Evolutionary conservation across 2,797 vertebrate species (phyloP).

Genomic region (Acomys russatus): DNA sequence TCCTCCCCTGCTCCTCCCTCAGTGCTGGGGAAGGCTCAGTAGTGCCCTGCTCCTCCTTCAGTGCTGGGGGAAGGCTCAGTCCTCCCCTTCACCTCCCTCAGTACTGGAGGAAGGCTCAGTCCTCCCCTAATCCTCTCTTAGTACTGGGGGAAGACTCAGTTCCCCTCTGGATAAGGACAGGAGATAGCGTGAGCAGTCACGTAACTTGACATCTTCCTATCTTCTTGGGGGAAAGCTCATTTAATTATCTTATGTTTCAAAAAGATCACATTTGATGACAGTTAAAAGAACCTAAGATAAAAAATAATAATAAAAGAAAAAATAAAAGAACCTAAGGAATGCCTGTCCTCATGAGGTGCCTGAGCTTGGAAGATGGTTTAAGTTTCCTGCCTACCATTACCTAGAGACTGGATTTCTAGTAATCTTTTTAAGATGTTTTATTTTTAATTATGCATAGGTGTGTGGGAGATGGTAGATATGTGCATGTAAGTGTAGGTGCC

Average conservation of each 20-base stretch:
- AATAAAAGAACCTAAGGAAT: constrained; percentile 12
- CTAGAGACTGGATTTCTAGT: neutral
- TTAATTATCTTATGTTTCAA: neutral
- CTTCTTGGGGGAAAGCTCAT: neutral
- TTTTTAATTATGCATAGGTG: neutral
- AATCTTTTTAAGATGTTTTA: neutral
- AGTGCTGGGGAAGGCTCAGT: constrained; percentile 17
- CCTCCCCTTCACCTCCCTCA: neutral
- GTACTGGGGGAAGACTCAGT: constrained; percentile 8
- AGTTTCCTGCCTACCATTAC: neutral
- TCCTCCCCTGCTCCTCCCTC: neutral
- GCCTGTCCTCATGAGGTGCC: neutral
- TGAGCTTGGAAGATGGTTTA: neutral
- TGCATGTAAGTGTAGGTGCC: neutral
- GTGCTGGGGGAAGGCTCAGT: constrained; percentile 44
- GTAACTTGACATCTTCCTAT: neutral
- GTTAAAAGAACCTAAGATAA: neutral
- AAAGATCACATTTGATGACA: constrained; percentile 27
- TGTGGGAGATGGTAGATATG: neutral
- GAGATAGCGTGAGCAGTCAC: neutral
- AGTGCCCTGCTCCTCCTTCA: neutral
- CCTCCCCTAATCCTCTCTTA: neutral
- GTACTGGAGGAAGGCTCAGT: constrained; percentile 42
- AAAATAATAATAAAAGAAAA: too few relatives aligned
- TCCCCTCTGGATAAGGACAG: neutral